Evolutionary conservation across 2,797 vertebrate genomes (phyloP).

Genomic region (Enteromius mattozi): DNA sequence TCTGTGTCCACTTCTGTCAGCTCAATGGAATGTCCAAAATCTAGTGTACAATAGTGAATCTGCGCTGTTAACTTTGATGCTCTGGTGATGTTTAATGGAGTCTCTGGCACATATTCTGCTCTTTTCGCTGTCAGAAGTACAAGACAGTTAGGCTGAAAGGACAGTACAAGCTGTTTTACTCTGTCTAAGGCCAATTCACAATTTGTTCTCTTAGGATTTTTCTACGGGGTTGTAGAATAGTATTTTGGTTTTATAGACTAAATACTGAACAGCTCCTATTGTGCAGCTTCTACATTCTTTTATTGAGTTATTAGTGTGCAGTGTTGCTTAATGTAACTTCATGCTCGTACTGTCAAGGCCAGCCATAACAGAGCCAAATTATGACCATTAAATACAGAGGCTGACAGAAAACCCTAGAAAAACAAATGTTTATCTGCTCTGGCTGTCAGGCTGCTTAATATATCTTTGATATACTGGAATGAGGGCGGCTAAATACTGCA

Average conservation of each 20-base stretch:
- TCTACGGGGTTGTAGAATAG: background rate
- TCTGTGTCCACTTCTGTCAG: background rate
- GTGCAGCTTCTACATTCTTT: slow-evolving; percentile 12
- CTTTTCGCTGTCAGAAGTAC: background rate
- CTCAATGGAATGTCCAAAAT: background rate
- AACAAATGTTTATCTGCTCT: slow-evolving; percentile 7
- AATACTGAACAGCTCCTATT: background rate
- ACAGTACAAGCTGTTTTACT: background rate
- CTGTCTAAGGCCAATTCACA: background rate
- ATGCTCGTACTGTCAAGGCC: background rate
- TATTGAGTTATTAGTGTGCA: slow-evolving; percentile 10
- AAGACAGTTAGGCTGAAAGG: background rate
- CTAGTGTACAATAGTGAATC: background rate
- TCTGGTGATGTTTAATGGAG: background rate
- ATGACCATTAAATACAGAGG: background rate
- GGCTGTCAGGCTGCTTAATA: background rate
- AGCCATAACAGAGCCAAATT: slow-evolving; percentile 8
- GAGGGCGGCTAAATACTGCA: slow-evolving; percentile 1
- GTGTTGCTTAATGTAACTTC: slow-evolving; percentile 11
- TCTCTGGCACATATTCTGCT: background rate
- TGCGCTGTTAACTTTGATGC: background rate
- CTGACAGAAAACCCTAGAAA: background rate
- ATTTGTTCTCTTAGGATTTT: too few species aligned
- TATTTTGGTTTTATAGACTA: background rate
- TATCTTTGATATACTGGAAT: slow-evolving; percentile 13